Evolutionary conservation across 2,797 vertebrate species (phyloP), one percentile per base, ranked within the genome.

Genomic region (Diglossa cyanea): DNA sequence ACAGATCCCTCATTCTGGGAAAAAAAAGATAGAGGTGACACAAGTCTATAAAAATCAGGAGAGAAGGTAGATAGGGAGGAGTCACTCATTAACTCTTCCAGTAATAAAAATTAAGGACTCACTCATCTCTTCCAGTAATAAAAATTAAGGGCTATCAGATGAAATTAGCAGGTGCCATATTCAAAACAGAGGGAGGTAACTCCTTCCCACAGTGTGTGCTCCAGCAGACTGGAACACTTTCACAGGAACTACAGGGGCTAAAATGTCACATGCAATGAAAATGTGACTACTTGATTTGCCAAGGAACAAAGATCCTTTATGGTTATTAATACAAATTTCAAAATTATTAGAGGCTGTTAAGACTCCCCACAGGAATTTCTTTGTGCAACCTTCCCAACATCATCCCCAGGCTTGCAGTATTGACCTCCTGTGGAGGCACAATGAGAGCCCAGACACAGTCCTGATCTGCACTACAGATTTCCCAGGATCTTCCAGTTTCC

Each of bases 221-320:
- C 23, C 60, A 78, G 35, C 39, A 82, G 33, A 48, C 37, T 33
- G 23, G 48, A 89, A 94, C 4, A 28, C 44, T 62, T 60, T n/a
- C 53, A 71, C 57, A 33, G 53, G 33, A 83, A 24, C 57, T 77
- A 55, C 45, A 86, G 45, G 61, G 7, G 10, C 23, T 31, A 47
- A 51, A 17, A 54, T 1, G 17, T 77, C 63, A 57, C 0, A 0
- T 45, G 18, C 35, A 63, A n/a, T 31, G n/a, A 67, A 74, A 48
- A 63, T 0, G 1, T 50, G 53, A 67, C 33, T 13, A 19, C 33
- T 4, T 1, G 0, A 71, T 35, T 10, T 2, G 3, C 48, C 9
- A 6, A 62, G 18, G 16, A 14, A 73, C 61, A 84, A 72, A 85
- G 70, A 37, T 39, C 24, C 68, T 65, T 44, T 39, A 39, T 6